phyloP scores from a whole-genome alignment of 2,797 vertebrate genomes.

The Sciurus carolinensis region DNA sequence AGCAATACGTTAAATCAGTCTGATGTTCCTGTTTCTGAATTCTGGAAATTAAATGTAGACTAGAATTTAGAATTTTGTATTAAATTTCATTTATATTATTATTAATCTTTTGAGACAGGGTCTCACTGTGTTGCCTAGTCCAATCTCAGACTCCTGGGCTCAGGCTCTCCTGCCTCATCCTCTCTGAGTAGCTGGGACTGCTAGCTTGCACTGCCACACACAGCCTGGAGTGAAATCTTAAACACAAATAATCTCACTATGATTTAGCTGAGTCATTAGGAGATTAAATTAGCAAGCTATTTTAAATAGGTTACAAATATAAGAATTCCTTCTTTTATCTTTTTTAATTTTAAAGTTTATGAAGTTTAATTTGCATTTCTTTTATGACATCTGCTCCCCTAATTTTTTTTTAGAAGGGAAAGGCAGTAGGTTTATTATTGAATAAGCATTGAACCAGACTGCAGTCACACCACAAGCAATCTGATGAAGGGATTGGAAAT shows the following conservation, averaged over 20 bases:
- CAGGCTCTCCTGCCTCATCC: not conserved
- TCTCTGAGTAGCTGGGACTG: not conserved
- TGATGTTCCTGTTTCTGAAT: conserved; percentile 49
- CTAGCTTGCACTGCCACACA: not conserved
- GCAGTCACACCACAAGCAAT: not conserved
- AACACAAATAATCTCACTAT: not conserved
- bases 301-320: conserved; percentile 40
- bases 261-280: conserved; percentile 15
- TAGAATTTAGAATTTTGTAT: not conserved
- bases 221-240: conserved; percentile 51
- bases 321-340: not conserved
- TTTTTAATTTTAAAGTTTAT: conserved; percentile 49
- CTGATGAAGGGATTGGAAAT: conserved; percentile 43
- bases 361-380: conserved; percentile 33
- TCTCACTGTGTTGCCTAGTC: not conserved
- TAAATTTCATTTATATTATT: conserved; percentile 44
- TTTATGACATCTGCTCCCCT: not conserved
- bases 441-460: conserved; percentile 11
- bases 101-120: not conserved
- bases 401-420: not conserved
- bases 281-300: not conserved
- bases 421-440: not conserved
- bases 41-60: conserved; percentile 56
- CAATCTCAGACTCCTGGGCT: not conserved
- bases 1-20: not conserved